phyloP scores from a whole-genome alignment of 2,888 invertebrate species.

The Geophilus truncorum region DNA sequence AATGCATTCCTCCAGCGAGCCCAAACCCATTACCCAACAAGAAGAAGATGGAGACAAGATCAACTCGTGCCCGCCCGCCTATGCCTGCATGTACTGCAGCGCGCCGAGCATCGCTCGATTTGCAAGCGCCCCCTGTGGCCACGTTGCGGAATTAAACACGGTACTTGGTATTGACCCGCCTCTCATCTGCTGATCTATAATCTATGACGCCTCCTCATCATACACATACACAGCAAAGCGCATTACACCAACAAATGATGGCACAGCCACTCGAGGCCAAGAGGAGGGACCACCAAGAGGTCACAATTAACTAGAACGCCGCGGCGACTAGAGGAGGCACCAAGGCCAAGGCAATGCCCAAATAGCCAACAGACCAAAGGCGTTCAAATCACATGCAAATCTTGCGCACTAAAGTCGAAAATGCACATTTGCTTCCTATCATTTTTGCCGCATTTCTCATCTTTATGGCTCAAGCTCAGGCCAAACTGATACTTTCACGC shows the following conservation, averaged over 20 bases:
- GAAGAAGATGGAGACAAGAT: not conserved
- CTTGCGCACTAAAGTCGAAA: too few relatives aligned
- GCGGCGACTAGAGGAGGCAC: not conserved
- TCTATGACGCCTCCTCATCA: not conserved
- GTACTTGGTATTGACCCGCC: not conserved
- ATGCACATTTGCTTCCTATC: not conserved
- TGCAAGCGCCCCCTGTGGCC: not conserved
- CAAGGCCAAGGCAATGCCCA: not conserved
- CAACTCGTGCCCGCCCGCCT: not conserved
- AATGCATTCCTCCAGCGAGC: not conserved
- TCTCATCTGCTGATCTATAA: not conserved
- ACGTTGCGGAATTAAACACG: not conserved
- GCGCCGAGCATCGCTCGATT: not conserved
- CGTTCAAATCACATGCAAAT: not conserved
- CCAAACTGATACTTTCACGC: too few relatives aligned
- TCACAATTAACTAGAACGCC: not conserved
- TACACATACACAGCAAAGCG: not conserved
- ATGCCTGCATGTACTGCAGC: too few relatives aligned
- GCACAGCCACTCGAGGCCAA: not conserved
- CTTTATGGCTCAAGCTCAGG: too few relatives aligned
- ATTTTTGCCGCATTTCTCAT: not conserved
- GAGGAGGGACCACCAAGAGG: not conserved
- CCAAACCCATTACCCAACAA: not conserved
- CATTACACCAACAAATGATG: not conserved
- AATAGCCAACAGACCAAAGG: not conserved